Conservation (phyloP, 1,140 invertebrate species). For the Adelges cooleyi region DNA sequence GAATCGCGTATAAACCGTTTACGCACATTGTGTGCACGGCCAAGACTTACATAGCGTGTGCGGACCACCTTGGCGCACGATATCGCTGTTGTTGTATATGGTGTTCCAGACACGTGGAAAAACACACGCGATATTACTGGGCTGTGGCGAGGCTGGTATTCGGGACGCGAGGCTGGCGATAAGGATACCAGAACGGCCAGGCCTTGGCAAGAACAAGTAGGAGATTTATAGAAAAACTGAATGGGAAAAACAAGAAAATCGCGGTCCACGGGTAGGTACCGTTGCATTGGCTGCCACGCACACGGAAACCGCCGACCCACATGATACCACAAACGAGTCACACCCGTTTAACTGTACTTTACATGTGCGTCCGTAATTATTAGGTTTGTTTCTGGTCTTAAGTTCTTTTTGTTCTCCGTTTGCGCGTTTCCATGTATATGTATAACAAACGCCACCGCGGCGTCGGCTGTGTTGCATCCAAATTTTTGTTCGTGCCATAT, state of each 20-base stretch:
- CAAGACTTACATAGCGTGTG: neutral
- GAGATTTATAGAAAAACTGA: neutral
- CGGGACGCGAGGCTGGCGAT: neutral
- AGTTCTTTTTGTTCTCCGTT: neutral
- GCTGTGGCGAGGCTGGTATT: neutral
- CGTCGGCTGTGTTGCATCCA: no score
- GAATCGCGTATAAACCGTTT: no score
- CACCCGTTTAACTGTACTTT: slow-evolving; percentile 28
- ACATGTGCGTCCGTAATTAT: slow-evolving; percentile 5
- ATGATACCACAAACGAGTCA: slow-evolving; percentile 23
- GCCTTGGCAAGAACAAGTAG: neutral
- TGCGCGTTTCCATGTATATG: no score
- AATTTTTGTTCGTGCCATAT: no score
- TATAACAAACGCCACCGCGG: no score
- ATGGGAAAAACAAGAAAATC: slow-evolving; percentile 26
- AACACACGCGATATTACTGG: neutral
- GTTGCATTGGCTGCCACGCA: neutral
- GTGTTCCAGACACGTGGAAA: neutral
- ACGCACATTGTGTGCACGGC: no score
- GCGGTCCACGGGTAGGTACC: neutral
- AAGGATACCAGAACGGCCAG: neutral
- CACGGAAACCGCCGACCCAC: slow-evolving; percentile 12
- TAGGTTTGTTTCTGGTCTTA: neutral
- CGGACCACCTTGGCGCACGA: neutral
- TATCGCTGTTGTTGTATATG: neutral